These are phyloP conservation scores for Galeopsomyia nigrocyanea DNA, from an alignment of 2,888 invertebrate genomes.

Conservation along the genomic window DNA sequence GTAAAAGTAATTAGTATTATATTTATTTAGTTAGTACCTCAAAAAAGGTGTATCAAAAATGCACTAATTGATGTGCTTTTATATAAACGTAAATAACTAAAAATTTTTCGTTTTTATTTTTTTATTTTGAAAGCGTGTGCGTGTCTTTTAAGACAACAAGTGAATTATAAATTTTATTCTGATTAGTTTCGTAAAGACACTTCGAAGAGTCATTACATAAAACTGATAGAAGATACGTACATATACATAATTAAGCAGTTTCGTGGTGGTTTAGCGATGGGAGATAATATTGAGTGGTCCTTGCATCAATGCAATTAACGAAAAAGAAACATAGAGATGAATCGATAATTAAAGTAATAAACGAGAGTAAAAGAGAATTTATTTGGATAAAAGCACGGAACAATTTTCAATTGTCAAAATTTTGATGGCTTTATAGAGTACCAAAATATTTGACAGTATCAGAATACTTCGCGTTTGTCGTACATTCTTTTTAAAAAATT, in stretches of 20 bases:
- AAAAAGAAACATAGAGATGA: constrained; percentile 40
- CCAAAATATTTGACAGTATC: too few species aligned
- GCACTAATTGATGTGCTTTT: constrained; percentile 31
- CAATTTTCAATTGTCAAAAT: too few species aligned
- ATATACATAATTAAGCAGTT: constrained; percentile 65
- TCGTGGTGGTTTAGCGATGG: constrained; percentile 65
- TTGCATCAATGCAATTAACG: constrained; percentile 73
- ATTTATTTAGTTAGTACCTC: constrained; percentile 4
- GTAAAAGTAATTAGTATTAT: not conserved
- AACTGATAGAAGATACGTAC: constrained; percentile 59
- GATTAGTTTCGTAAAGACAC: constrained; percentile 45
- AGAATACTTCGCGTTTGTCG: too few species aligned
- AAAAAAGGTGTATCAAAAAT: constrained; percentile 27
- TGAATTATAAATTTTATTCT: constrained; percentile 13
- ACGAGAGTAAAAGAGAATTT: constrained; percentile 25
- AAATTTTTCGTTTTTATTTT: constrained; percentile 2
- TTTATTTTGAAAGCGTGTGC: constrained; percentile 29
- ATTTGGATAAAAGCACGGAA: constrained; percentile 5
- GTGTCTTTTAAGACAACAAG: constrained; percentile 27
- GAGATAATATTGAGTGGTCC: constrained; percentile 80
- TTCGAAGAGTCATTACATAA: constrained; percentile 55
- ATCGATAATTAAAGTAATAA: constrained; percentile 41
- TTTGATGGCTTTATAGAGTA: too few species aligned
- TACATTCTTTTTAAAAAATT: too few species aligned
- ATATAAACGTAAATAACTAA: constrained; percentile 19